Conservation (phyloP, 2,888 invertebrate species). For the Globia sparganii region DNA sequence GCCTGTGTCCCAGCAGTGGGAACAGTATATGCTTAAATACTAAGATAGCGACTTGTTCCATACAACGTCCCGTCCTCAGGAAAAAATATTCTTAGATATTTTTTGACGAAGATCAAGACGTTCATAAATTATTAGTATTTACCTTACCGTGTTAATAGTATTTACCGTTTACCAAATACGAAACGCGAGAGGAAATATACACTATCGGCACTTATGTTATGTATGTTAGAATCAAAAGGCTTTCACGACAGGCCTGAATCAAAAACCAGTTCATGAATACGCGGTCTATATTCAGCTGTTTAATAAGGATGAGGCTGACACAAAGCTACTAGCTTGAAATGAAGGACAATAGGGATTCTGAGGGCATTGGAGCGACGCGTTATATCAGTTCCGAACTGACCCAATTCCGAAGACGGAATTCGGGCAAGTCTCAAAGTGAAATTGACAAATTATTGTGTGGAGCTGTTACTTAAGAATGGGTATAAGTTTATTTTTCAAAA, state of each 20-base stretch:
- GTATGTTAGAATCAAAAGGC: slow-evolving; percentile 17
- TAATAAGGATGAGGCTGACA: slow-evolving; percentile 44
- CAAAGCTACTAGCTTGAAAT: slow-evolving; percentile 37
- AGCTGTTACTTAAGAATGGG: neutral
- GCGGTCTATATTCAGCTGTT: slow-evolving; percentile 47
- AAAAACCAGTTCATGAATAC: slow-evolving; percentile 44
- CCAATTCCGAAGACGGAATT: slow-evolving; percentile 33
- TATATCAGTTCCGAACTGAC: slow-evolving; percentile 21
- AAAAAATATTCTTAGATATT: neutral
- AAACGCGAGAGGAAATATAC: slow-evolving; percentile 5
- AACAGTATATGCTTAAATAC: neutral
- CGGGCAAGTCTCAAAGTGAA: slow-evolving; percentile 32
- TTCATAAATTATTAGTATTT: neutral
- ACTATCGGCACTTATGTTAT: neutral
- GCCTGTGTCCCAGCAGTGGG: neutral
- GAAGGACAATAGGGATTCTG: slow-evolving; percentile 45
- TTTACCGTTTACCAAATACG: slow-evolving; percentile 8
- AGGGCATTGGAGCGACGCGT: slow-evolving; percentile 17
- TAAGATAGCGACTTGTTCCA: neutral
- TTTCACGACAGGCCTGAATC: slow-evolving; percentile 30
- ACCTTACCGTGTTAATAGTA: no score
- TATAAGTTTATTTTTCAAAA: slow-evolving; percentile 18
- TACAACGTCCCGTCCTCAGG: neutral
- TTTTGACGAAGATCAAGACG: neutral
- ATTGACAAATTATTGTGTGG: slow-evolving; percentile 36